Base-by-base conservation (phyloP, 2,797 vertebrate genomes). In the Sitta carolinensis region DNA sequence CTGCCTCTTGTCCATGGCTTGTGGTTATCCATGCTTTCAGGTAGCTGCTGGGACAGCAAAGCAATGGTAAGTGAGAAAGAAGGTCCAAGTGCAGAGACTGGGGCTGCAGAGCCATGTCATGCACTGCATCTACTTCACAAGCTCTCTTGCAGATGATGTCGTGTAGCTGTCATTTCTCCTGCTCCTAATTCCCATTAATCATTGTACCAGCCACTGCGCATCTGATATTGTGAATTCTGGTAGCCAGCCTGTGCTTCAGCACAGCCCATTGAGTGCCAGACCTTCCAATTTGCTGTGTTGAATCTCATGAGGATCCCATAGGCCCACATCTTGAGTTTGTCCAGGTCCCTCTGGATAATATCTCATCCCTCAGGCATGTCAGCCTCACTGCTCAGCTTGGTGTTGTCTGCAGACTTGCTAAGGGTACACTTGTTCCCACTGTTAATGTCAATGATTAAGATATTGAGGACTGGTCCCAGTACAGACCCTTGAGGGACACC, bases 351-450 rank as follows among this genome's bases (percentile, higher is more conserved):
- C 48, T 72, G 54, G 38, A 47, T 67, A 34, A 7, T 14, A 42
- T 62, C 30, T 42, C 15, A 9, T 80, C 63, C 26, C 8, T 57
- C 11, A 36, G 57, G 11, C 2, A 2, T 22, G 38, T 38, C 43
- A 80, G 29, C 30, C 11, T 32, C 9, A 8, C 62, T 12, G 17
- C 36, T 21, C 52, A 51, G 15, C n/a, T 51, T 47, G 13, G 3
- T 62, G 27, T 4, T 40, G 3, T 58, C 26, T 72, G 48, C 23
- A 72, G 10, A 32, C 38, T 94, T 84, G 13, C 27, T 61, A 27
- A 62, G 17, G 38, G 13, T 62, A 23, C 17, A 3, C 27, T 64
- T 0, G 0, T 34, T 48, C 17, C 27, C 51, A 10, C 45, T 13
- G 12, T n/a, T 29, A 19, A 1, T 52, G 68, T 43, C 10, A 67